Base-by-base conservation (phyloP, 2,888 invertebrate species). In the Augochlorella aurata region DNA sequence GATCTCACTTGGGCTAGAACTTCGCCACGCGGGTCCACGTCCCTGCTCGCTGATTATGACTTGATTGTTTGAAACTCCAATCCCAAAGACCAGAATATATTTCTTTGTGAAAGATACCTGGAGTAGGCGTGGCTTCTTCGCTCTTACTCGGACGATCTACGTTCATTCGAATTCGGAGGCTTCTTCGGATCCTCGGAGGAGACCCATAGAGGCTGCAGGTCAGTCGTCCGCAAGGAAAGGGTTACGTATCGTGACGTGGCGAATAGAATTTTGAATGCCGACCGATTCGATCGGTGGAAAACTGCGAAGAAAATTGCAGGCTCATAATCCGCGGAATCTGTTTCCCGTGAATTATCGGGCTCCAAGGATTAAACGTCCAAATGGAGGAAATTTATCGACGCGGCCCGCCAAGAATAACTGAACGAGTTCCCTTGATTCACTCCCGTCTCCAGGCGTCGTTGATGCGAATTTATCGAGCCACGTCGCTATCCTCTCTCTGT, bases 341-440 rank as follows among this genome's bases (percentile, higher is more conserved):
- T 74, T 68, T 47, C 67, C 52, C 61, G 70, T 81, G 81, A 81
- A 81, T 80, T 81, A 81, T 81, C 74, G 74, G 74, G 47, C 81
- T 24, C 74, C 58, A 47, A 80, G 81, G 81, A 81, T 81, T 81
- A 81, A 81, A 81, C 81, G 81, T 74, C 74, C 67, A 47, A 58
- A 52, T n/a, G 16, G 67, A 38, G 47, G 8, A 45, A 74, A 81
- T 81, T 81, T 81, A 81, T 81, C 81, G 81, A 38, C 47, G 74
- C 45, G 45, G n/a, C 74, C 21, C 70, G 71, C 74, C 70, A 81
- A 71, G 81, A 81, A 81, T 74, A 80, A 74, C 69, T 47, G 81
- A 81, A 74, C 74, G 70, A 68, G 52, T 74, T 67, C 81, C 50
- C 74, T 71, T 68, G 74, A 81, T 81, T 81, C 81, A 67, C 69